phyloP scores from a whole-genome alignment of 2,113 vertebrate species.

The Dendropsophus ebraccatus region DNA sequence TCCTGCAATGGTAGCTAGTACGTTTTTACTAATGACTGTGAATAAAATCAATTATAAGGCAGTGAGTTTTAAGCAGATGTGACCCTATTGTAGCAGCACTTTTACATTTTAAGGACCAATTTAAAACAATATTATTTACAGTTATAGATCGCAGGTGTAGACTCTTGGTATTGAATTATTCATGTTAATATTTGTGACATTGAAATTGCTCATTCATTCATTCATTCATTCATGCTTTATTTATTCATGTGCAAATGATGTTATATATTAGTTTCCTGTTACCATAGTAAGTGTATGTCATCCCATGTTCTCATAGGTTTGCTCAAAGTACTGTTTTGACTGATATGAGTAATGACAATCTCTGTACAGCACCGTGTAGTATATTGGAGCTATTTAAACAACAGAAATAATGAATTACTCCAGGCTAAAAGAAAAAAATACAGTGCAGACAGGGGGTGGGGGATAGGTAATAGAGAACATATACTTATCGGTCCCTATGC shows the following conservation, averaged over 20 bases:
- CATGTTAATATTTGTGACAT: background rate
- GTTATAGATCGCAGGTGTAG: background rate
- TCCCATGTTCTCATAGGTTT: too few species aligned
- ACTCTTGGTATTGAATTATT: background rate
- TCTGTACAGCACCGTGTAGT: too few species aligned
- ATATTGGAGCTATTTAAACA: too few species aligned
- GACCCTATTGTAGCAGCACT: background rate
- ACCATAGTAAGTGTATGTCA: too few species aligned
- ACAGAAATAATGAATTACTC: too few species aligned
- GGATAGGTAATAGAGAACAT: too few species aligned
- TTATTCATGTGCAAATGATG: background rate
- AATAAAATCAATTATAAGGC: background rate
- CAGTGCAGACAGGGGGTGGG: too few species aligned
- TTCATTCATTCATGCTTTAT: background rate
- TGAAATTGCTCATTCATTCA: background rate
- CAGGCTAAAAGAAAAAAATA: too few species aligned
- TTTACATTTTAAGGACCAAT: background rate
- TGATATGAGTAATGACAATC: too few species aligned
- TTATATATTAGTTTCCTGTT: background rate
- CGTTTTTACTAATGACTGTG: background rate
- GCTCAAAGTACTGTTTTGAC: too few species aligned
- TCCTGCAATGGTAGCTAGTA: background rate
- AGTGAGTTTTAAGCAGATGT: background rate
- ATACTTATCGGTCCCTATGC: too few species aligned
- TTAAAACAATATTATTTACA: background rate